Base-by-base conservation (phyloP, 2,888 invertebrate genomes). In the Meandrusa payeni region DNA sequence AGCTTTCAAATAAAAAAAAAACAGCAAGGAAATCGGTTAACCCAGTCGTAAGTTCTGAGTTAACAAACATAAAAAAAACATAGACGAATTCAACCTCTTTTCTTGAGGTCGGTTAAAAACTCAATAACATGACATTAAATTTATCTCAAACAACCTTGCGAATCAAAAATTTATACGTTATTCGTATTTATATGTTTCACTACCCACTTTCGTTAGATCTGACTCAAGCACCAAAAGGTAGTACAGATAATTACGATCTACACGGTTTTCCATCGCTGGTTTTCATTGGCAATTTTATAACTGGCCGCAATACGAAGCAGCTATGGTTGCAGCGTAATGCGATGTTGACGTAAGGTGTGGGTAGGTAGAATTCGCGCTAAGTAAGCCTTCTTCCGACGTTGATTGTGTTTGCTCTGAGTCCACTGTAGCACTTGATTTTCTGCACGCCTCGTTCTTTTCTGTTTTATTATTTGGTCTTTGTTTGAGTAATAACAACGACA, bases 361-460 rank as follows among this genome's bases (percentile, higher is more conserved):
- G 12, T 24, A 7, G 15, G 24, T 41, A 33, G 40, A 33, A 26
- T 41, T 41, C 24, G 20, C 38, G 43, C 43, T 38, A 38, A 44
- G 38, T 38, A 44, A 44, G 42, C 50, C 42, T 55, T 54, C 55
- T 57, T 54, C 49, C 55, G 49, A 47, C 38, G 37, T 53, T 54
- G 59, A 59, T 59, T 59, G 57, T 59, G 52, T 58, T 55, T 60
- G 57, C 43, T 23, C 48, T 31, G 50, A 54, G 68, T 65, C 64
- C 69, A 70, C 70, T 69, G 69, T 66, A 67, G 64, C 61, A 66
- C 71, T 72, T 73, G 74, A 75, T 76, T 76, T 73, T 72, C 70
- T 57, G 50, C 52, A 41, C 53, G 47, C 48, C 50, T 48, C 23
- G 32, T 39, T 27, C 44, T 44, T 44, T 39, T 23, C 27, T 39